Conservation (phyloP, 64 coral and sea anemone genomes). For the Catalaphyllia jardinei region DNA sequence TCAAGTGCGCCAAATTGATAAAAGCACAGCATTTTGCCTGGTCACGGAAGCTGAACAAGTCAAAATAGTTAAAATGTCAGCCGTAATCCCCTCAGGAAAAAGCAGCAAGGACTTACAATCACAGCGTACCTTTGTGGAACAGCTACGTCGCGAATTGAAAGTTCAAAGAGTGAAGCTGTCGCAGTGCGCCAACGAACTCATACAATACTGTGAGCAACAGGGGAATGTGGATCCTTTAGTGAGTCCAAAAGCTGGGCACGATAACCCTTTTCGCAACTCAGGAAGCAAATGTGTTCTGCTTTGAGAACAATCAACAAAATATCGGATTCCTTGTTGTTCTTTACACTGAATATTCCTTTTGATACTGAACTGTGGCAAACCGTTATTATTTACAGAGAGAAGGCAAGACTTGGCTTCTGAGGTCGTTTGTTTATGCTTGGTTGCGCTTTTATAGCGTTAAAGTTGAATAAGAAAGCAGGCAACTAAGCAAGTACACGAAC, state of each 20-base stretch:
- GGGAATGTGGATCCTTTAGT: constrained; percentile 49
- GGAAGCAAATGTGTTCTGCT: constrained; percentile 46
- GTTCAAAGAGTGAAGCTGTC: constrained; percentile 49
- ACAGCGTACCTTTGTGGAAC: constrained; percentile 52
- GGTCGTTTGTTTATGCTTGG: no score
- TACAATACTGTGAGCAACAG: constrained; percentile 67
- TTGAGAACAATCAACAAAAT: background rate
- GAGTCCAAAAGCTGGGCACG: constrained; percentile 22
- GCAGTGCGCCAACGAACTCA: constrained; percentile 46
- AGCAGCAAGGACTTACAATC: constrained; percentile 58
- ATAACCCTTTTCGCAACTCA: constrained; percentile 50
- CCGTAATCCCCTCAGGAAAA: constrained; percentile 31
- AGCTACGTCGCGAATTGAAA: constrained; percentile 54
- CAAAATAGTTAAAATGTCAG: background rate
- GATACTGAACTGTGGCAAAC: background rate
- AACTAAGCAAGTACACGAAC: no score
- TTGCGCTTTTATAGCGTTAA: no score
- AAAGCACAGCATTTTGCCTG: background rate
- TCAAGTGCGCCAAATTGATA: background rate
- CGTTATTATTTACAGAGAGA: background rate
- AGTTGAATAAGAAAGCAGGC: no score
- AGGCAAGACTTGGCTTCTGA: background rate
- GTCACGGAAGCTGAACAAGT: background rate
- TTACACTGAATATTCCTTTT: background rate
- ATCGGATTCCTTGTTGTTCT: background rate